Conservation (phyloP, 2,888 invertebrate species). For the Brenthis daphne region DNA sequence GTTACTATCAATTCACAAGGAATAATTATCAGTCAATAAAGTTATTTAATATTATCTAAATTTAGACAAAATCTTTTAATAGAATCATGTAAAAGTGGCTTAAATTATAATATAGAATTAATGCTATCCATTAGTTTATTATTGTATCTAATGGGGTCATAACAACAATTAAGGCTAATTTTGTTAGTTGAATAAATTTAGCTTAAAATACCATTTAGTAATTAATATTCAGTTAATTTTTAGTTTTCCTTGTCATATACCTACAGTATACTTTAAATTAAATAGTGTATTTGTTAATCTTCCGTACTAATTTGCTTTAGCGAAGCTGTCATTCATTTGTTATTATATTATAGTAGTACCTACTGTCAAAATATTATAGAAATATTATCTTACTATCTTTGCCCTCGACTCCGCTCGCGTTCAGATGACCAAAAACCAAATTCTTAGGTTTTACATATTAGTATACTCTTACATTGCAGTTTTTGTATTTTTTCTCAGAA, state of each 20-base stretch:
- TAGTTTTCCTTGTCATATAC: neutral
- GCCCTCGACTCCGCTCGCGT: too few relatives aligned
- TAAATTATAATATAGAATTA: constrained; percentile 2
- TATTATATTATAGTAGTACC: neutral
- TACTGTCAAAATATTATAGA: neutral
- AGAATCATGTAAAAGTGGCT: neutral
- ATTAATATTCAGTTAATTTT: constrained; percentile 4
- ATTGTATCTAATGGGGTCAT: constrained; percentile 2
- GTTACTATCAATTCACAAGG: too few relatives aligned
- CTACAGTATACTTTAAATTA: too few relatives aligned
- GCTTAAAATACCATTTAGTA: constrained; percentile 2
- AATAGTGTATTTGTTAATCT: too few relatives aligned
- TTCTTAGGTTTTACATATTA: too few relatives aligned
- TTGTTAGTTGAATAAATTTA: neutral
- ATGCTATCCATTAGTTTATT: constrained; percentile 3
- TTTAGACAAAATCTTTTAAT: constrained; percentile 1
- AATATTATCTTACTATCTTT: neutral
- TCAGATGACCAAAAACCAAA: too few relatives aligned
- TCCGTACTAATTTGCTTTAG: too few relatives aligned
- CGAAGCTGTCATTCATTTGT: too few relatives aligned
- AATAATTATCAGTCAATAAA: neutral
- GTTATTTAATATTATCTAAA: constrained; percentile 3
- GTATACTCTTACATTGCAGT: too few relatives aligned
- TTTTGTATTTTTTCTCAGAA: too few relatives aligned
- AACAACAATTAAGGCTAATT: constrained; percentile 5